Percentiles rank a stretch among this genome's conserved stretches.
Evolutionary conservation across 1,140 invertebrate species (phyloP).

Genomic region (Apis florea): DNA sequence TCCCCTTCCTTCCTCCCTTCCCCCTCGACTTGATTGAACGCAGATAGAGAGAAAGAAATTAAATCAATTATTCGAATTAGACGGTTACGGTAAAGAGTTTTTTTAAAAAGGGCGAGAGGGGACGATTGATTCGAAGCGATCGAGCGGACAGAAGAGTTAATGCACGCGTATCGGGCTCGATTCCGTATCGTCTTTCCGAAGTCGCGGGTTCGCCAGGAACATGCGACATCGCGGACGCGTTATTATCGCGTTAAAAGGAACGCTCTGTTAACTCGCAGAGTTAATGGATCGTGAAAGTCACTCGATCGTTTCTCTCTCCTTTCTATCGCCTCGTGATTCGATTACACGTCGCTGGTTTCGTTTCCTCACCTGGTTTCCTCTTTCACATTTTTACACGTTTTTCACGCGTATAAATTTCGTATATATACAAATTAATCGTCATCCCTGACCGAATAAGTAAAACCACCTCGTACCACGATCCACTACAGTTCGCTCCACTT

Average conservation of each 20-base stretch:
- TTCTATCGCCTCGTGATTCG: not conserved
- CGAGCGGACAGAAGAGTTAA: not conserved
- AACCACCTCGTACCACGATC: not conserved
- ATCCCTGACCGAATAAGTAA: no score
- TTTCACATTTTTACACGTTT: no score
- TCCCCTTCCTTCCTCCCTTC: not conserved
- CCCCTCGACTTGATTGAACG: no score
- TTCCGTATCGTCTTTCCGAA: constrained; percentile 32
- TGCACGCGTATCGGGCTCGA: no score
- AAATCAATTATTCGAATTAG: no score
- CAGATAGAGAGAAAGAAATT: no score
- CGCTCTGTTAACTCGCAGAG: constrained; percentile 41
- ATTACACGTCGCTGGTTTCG: no score
- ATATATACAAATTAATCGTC: not conserved
- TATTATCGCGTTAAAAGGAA: constrained; percentile 52
- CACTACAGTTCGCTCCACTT: constrained; percentile 14
- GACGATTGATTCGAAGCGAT: not conserved
- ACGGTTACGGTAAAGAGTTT: no score
- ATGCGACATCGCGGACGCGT: constrained; percentile 45
- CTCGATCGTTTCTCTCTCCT: constrained; percentile 35
- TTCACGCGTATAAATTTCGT: no score
- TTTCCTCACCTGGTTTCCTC: no score
- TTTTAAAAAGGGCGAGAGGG: no score
- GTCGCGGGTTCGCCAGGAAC: constrained; percentile 17
- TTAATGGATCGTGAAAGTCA: constrained; percentile 60